Percentiles rank a stretch among this genome's conserved stretches.
These are phyloP conservation scores for Busseola fusca DNA, from an alignment of 2,888 invertebrate genomes.

Conservation along the genomic window DNA sequence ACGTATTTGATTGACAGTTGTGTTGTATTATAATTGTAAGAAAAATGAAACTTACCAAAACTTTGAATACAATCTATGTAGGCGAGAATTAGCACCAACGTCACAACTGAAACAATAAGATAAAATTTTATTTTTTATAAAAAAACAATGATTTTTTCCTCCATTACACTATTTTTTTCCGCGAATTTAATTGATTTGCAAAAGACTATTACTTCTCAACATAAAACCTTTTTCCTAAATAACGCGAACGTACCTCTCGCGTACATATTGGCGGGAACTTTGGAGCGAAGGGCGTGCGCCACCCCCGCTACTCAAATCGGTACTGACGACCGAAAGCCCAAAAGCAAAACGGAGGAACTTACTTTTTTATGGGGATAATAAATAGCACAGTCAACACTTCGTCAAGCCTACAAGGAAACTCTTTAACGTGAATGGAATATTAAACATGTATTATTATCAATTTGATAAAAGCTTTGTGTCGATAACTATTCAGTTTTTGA, in stretches of 20 bases:
- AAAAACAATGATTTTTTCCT: slow-evolving; percentile 54
- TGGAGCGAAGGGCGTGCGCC: slow-evolving; percentile 70
- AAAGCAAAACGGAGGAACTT: slow-evolving; percentile 2
- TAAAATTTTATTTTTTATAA: not conserved
- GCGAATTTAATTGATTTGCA: not conserved
- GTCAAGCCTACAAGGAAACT: slow-evolving; percentile 7
- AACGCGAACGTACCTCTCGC: slow-evolving; percentile 76
- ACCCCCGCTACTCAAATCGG: slow-evolving; percentile 65
- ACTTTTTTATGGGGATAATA: slow-evolving; percentile 14
- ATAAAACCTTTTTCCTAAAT: slow-evolving; percentile 25
- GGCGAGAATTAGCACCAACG: slow-evolving; percentile 79
- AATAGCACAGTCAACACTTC: slow-evolving; percentile 5
- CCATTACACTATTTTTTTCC: not conserved
- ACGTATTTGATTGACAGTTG: not conserved
- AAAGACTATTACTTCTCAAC: not conserved
- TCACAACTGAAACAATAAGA: slow-evolving; percentile 77
- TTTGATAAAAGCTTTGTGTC: not conserved
- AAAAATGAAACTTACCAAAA: slow-evolving; percentile 79
- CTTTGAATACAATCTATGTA: slow-evolving; percentile 74
- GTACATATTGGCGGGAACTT: slow-evolving; percentile 81
- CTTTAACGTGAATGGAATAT: not conserved
- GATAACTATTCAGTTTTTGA: not conserved
- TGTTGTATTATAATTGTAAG: not conserved
- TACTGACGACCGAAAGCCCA: slow-evolving; percentile 67
- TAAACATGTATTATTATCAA: not conserved